Conservation (phyloP, 2,113 vertebrate genomes). For the Prionailurus bengalensis region DNA sequence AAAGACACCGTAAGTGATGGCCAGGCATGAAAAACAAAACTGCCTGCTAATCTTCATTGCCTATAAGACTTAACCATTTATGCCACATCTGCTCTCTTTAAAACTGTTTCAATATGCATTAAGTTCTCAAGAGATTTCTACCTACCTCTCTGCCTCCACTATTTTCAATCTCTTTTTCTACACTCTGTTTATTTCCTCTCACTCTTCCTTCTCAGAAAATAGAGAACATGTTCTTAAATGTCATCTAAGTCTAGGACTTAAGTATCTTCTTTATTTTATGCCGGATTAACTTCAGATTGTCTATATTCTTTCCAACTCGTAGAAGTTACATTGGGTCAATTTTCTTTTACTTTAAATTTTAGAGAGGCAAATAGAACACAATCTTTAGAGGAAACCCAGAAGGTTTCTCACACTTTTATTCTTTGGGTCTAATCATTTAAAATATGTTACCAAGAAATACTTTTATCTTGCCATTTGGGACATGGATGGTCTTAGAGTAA, state of each 20-base stretch:
- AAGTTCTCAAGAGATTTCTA: not conserved
- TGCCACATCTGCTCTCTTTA: not conserved
- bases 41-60: not conserved
- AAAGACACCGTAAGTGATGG: not conserved
- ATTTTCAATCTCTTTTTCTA: not conserved
- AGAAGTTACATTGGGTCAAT: not conserved
- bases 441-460: conserved; percentile 15
- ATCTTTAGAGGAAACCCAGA: not conserved
- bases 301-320: not conserved
- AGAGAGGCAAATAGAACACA: not conserved
- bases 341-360: conserved; percentile 47
- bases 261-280: not conserved
- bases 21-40: not conserved
- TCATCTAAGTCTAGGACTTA: not conserved
- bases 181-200: not conserved
- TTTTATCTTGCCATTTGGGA: not conserved
- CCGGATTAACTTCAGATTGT: not conserved
- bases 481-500: not conserved
- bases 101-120: not conserved
- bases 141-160: not conserved
- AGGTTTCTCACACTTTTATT: conserved; percentile 15
- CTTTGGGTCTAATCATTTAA: conserved; percentile 40
- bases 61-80: not conserved
- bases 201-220: not conserved
- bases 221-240: not conserved